Conservation (phyloP, 2,888 invertebrate species). For the Heliconius hortense region DNA sequence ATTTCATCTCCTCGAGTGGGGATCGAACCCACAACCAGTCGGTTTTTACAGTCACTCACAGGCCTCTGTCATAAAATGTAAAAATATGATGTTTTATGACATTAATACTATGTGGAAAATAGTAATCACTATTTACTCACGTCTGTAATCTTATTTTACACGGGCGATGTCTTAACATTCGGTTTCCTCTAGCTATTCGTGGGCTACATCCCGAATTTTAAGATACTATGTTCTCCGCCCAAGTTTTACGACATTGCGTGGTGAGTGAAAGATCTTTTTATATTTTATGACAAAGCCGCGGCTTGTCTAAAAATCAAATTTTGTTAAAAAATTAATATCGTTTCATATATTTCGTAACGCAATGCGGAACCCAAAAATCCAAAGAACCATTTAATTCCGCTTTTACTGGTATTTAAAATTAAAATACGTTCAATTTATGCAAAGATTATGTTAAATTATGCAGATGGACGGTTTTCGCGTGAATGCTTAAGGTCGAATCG, state of each 20-base stretch:
- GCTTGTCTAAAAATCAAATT: not conserved
- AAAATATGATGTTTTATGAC: no score
- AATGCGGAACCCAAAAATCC: slow-evolving; percentile 41
- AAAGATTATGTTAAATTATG: slow-evolving; percentile 76
- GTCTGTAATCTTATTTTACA: no score
- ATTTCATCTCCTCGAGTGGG: no score
- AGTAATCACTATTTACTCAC: not conserved
- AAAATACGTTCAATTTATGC: slow-evolving; percentile 72
- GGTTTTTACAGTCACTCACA: no score
- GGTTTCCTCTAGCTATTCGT: no score
- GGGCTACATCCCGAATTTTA: not conserved
- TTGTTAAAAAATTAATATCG: not conserved
- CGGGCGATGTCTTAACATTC: no score
- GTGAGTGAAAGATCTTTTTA: no score
- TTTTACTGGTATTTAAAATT: slow-evolving; percentile 70
- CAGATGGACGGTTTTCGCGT: slow-evolving; percentile 64
- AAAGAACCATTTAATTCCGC: slow-evolving; percentile 53
- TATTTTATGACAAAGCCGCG: no score
- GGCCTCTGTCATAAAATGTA: no score
- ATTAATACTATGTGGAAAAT: not conserved
- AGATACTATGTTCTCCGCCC: not conserved
- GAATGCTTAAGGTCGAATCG: slow-evolving; percentile 47
- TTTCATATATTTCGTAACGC: not conserved
- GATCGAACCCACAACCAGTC: no score
- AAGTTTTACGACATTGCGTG: no score